Conservation (phyloP, 2,888 invertebrate species). For the Harpalus rufipes region DNA sequence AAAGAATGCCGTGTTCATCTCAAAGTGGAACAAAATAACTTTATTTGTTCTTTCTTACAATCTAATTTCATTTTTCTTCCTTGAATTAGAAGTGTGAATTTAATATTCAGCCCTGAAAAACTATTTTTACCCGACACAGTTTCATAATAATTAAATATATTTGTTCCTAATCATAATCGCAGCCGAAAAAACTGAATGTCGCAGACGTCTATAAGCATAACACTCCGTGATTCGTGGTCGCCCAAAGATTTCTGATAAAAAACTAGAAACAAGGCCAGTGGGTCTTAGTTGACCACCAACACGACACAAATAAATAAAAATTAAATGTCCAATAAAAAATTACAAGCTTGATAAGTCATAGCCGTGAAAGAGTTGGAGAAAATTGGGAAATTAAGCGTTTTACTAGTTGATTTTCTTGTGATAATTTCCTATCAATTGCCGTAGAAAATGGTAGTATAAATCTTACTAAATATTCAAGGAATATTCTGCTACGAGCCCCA, state of each 20-base stretch:
- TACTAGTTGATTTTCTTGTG: background rate
- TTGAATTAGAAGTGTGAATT: constrained; percentile 25
- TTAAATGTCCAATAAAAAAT: constrained; percentile 54
- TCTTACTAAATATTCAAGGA: no score
- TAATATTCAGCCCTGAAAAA: constrained; percentile 39
- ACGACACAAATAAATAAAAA: constrained; percentile 60
- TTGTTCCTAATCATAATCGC: constrained; percentile 31
- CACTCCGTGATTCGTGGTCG: constrained; percentile 32
- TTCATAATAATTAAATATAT: constrained; percentile 44
- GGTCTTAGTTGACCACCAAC: constrained; percentile 35
- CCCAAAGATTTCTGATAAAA: constrained; percentile 46
- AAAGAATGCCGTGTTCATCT: no score
- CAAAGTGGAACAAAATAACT: background rate
- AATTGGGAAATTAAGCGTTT: background rate
- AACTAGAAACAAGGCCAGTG: constrained; percentile 46
- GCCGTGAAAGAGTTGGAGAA: background rate
- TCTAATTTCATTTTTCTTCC: constrained; percentile 24
- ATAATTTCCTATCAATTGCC: background rate
- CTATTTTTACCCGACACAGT: constrained; percentile 53
- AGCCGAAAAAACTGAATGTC: constrained; percentile 36
- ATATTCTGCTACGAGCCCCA: no score
- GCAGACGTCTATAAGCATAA: constrained; percentile 7
- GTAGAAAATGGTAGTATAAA: background rate
- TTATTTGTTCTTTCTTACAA: constrained; percentile 6
- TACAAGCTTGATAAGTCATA: constrained; percentile 18